phyloP scores from a whole-genome alignment of 2,113 vertebrate genomes.

The Barnardius zonarius region DNA sequence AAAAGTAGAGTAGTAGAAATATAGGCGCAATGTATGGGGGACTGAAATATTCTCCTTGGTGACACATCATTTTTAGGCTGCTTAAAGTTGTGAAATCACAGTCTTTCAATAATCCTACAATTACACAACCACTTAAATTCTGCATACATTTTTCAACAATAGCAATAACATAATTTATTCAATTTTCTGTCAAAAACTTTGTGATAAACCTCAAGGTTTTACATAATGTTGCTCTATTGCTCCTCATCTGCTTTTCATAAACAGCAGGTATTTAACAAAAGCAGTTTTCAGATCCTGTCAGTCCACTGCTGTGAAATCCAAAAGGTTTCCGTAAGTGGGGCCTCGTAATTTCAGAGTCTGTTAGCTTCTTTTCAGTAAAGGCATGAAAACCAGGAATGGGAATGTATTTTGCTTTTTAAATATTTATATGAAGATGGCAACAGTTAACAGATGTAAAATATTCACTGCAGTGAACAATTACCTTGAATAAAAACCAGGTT shows the following conservation, averaged over 20 bases:
- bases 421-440: background rate
- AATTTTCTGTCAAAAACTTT: background rate
- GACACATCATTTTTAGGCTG: background rate
- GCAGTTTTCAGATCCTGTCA: background rate
- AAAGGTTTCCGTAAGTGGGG: background rate
- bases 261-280: background rate
- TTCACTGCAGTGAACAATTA: background rate
- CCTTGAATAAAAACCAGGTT: background rate
- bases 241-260: background rate
- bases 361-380: background rate
- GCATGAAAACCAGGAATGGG: background rate
- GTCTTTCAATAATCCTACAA: background rate
- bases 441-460: background rate
- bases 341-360: background rate
- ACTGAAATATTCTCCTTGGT: background rate
- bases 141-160: background rate
- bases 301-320: background rate
- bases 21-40: accelerated
- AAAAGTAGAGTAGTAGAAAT: background rate
- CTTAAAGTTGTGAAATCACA: background rate
- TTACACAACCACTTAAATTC: background rate
- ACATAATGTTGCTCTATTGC: background rate
- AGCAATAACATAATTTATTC: background rate
- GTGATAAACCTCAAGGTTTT: background rate
- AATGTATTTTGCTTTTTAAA: background rate